phyloP scores from a whole-genome alignment of 2,888 invertebrate genomes.

The Noctua pronuba region DNA sequence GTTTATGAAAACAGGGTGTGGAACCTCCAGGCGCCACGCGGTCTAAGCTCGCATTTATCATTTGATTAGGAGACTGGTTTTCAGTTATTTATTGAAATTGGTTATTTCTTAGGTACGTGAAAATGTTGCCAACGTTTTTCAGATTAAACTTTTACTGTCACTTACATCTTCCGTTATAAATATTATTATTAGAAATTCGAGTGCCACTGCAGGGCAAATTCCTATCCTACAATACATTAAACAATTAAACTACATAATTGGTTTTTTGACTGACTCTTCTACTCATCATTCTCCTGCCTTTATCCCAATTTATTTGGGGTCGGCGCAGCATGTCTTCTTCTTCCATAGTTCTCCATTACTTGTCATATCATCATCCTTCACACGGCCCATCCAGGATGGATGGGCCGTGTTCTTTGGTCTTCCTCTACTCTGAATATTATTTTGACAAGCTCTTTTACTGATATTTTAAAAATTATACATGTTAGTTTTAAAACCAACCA shows the following conservation, averaged over 20 bases:
- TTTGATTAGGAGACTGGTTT: slow-evolving; percentile 14
- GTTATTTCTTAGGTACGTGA: neutral
- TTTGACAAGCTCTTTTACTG: neutral
- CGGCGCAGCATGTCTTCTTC: too few relatives aligned
- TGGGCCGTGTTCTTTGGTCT: too few relatives aligned
- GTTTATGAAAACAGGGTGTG: slow-evolving; percentile 56
- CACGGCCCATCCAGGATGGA: too few relatives aligned
- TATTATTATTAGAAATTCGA: neutral
- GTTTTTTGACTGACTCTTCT: neutral
- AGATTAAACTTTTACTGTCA: too few relatives aligned
- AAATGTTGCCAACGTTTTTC: neutral
- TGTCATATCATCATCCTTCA: too few relatives aligned
- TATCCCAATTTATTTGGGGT: too few relatives aligned
- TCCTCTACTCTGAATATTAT: neutral
- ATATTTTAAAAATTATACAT: neutral
- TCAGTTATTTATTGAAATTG: slow-evolving; percentile 12
- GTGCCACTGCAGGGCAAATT: neutral
- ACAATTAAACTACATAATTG: neutral
- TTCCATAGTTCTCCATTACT: too few relatives aligned
- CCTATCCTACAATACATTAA: neutral
- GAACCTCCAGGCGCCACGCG: slow-evolving; percentile 31
- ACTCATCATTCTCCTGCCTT: too few relatives aligned
- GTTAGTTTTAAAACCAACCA: neutral
- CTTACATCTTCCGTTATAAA: too few relatives aligned
- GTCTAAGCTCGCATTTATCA: slow-evolving; percentile 42